These are phyloP conservation scores for Antigone vipio DNA, from an alignment of 2,113 vertebrate genomes.

Conservation along the genomic window DNA sequence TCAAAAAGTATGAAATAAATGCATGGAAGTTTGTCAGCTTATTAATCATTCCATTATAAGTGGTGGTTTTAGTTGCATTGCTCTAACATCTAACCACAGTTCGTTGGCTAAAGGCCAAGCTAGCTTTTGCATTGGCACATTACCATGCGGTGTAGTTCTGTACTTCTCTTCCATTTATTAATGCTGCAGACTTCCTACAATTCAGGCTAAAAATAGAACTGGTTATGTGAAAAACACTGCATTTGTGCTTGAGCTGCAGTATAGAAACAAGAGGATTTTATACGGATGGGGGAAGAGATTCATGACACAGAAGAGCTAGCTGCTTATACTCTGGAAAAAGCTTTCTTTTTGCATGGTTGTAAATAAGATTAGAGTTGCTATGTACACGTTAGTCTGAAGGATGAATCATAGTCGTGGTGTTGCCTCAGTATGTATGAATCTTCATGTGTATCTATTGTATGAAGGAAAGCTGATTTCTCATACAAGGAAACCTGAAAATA, in stretches of 20 bases:
- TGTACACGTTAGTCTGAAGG: neutral
- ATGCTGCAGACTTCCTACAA: slow-evolving; percentile 85
- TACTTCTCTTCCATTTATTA: slow-evolving; percentile 79
- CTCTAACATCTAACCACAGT: slow-evolving; percentile 73
- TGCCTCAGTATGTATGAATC: slow-evolving; percentile 11
- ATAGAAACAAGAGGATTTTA: slow-evolving; percentile 57
- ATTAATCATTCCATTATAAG: slow-evolving; percentile 72
- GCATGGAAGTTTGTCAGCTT: slow-evolving; percentile 67
- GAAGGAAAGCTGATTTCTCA: neutral
- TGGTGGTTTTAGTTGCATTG: slow-evolving; percentile 65
- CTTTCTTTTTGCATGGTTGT: slow-evolving; percentile 48
- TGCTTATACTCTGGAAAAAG: slow-evolving; percentile 44
- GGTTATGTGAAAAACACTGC: slow-evolving; percentile 83
- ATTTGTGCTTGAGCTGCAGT: slow-evolving; percentile 75
- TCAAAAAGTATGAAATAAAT: slow-evolving; percentile 53
- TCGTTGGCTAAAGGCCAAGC: slow-evolving; percentile 80
- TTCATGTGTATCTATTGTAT: neutral
- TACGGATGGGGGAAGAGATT: neutral
- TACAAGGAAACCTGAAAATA: neutral
- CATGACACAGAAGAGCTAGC: slow-evolving; percentile 30
- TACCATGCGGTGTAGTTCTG: slow-evolving; percentile 67
- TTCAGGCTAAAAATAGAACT: slow-evolving; percentile 91
- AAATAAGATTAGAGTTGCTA: slow-evolving; percentile 59
- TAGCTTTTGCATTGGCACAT: slow-evolving; percentile 70
- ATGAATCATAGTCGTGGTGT: neutral